Conservation (phyloP, 2,888 invertebrate genomes). For the Notodonta ziczac region DNA sequence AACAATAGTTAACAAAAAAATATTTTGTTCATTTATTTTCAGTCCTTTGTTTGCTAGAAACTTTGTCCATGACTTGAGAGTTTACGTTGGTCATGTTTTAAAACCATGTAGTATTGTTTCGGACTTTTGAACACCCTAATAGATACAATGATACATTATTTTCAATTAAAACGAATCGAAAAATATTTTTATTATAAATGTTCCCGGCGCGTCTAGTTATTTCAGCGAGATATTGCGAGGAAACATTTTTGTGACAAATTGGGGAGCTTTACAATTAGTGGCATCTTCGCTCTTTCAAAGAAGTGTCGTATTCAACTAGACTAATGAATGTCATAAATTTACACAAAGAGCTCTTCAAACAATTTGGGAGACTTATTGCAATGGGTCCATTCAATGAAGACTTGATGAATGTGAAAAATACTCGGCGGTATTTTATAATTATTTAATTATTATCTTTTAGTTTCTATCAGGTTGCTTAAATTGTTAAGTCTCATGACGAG, state of each 20-base stretch:
- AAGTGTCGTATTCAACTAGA: constrained; percentile 75
- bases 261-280: constrained; percentile 73
- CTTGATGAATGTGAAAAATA: constrained; percentile 28
- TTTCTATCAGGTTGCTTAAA: neutral
- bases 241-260: constrained; percentile 70
- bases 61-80: no score
- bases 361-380: constrained; percentile 61
- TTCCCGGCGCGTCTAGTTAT: constrained; percentile 17
- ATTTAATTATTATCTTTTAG: constrained; percentile 6
- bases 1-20: neutral
- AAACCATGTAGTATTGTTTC: no score
- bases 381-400: constrained; percentile 40
- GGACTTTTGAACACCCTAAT: neutral
- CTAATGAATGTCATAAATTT: constrained; percentile 76
- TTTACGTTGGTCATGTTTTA: no score
- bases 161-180: constrained; percentile 1
- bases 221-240: constrained; percentile 45
- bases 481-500: no score
- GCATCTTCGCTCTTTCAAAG: constrained; percentile 68
- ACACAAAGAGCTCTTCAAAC: constrained; percentile 62
- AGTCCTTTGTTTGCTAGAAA: no score
- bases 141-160: neutral
- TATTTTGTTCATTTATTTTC: no score
- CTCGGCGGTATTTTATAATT: constrained; percentile 14
- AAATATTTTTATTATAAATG: constrained; percentile 11